These are phyloP conservation scores for Gambelia wislizenii DNA, from an alignment of 2,797 vertebrate genomes.

Conservation along the genomic window DNA sequence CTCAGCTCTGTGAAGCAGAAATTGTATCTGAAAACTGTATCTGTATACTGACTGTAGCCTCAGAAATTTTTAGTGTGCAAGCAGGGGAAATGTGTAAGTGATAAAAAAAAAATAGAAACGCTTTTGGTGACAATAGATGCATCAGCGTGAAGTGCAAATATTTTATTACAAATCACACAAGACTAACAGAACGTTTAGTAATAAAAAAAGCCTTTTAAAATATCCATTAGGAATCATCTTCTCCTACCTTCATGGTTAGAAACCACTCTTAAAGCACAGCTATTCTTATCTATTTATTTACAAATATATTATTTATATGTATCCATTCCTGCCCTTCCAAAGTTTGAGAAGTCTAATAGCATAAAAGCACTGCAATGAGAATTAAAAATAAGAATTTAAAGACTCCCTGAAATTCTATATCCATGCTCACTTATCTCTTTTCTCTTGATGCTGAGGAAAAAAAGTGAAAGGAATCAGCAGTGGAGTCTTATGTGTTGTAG, in stretches of 20 bases:
- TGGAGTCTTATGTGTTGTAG: neutral
- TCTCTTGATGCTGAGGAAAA: neutral
- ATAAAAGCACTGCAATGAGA: neutral
- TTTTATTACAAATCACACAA: neutral
- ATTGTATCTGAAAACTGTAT: neutral
- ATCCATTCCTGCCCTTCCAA: neutral
- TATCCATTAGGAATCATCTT: neutral
- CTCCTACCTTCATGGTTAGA: neutral
- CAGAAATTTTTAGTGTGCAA: neutral
- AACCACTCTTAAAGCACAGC: accelerated
- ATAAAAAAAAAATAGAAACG: accelerated
- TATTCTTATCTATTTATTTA: neutral
- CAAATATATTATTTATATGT: neutral
- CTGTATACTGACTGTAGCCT: neutral
- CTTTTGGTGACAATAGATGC: neutral
- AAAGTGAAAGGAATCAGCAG: neutral
- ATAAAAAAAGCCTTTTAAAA: neutral
- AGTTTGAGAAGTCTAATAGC: constrained; percentile 1
- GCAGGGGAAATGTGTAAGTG: neutral
- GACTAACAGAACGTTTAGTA: neutral
- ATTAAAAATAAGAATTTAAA: neutral
- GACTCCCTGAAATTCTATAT: neutral
- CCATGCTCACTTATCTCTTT: neutral
- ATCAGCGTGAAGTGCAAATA: neutral
- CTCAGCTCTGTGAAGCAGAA: neutral